Base-by-base conservation (phyloP, 2,888 invertebrate genomes). In the Cremastinae sp. region DNA sequence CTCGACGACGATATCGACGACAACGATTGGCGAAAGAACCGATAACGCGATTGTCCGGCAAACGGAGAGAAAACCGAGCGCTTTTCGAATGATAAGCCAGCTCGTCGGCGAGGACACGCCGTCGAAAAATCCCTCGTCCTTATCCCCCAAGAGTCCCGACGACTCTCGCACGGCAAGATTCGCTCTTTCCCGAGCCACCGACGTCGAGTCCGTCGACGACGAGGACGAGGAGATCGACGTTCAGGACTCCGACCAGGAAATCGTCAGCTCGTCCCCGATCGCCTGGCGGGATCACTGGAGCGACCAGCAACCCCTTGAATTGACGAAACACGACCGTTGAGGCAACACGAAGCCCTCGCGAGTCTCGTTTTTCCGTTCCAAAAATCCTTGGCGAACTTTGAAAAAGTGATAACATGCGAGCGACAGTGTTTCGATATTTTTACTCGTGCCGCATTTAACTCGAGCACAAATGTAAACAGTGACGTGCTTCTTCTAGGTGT, bases 221-320 rank as follows among this genome's bases (percentile, higher is more conserved):
- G 87, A 88, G 71, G 96, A 96, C 84, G 94, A 94, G 88, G 96
- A 96, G 90, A 96, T 96, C 86, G 96, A 96, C 90, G 96, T 96
- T 7, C 95, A 96, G 86, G 96, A 96, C 82, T 94, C 94, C 58
- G 95, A 95, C 80, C 91, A 92, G 65, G 94, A 94, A 69, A 87
- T 90, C 78, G 88, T 90, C 7, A 91, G 91, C 73, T 92, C 89
- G 82, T 90, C 88, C 43, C 84, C 86, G 61, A 82, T 87, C 34
- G 86, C 83, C 4, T 89, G 89, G 88, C 80, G 89, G 68, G 88
- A 87, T 87, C 88, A 85, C 49, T 87, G 86, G 87, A 86, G 83
- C 85, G 91, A 86, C 89, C 91, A 83, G 88, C 92, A 94, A 84
- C 94, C 94, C 14, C 89, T 94, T 78, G 94, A 94, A 87, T 91